phyloP scores from a whole-genome alignment of 2,888 invertebrate species.

The Hypselothyrea guttata region DNA sequence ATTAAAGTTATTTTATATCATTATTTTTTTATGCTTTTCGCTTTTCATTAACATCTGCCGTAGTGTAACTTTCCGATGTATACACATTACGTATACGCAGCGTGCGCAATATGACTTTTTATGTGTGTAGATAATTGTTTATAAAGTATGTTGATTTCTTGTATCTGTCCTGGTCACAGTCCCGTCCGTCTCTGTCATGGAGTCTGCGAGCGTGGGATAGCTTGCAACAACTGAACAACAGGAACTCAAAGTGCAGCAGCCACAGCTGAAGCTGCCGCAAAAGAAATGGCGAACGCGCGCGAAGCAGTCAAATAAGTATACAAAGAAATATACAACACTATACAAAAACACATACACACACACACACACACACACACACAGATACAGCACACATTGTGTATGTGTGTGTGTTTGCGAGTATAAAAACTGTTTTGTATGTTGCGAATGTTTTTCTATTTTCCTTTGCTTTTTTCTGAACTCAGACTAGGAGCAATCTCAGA shows the following conservation, averaged over 20 bases:
- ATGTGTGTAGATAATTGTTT: slow-evolving; percentile 10
- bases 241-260: slow-evolving; percentile 68
- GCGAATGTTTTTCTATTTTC: slow-evolving; percentile 63
- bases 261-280: slow-evolving; percentile 61
- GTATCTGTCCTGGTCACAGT: slow-evolving; percentile 55
- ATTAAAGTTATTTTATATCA: slow-evolving; percentile 9
- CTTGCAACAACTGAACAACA: slow-evolving; percentile 73
- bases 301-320: slow-evolving; percentile 66
- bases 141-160: slow-evolving; percentile 31
- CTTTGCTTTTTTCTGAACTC: slow-evolving; percentile 27
- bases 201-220: slow-evolving; percentile 70
- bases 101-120: slow-evolving; percentile 18
- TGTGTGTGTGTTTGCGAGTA: slow-evolving; percentile 38
- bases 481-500: slow-evolving; percentile 28
- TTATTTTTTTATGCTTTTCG: not conserved
- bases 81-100: slow-evolving; percentile 43
- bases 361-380: slow-evolving; percentile 28
- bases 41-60: slow-evolving; percentile 3
- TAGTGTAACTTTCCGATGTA: slow-evolving; percentile 16
- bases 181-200: slow-evolving; percentile 65
- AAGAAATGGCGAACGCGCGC: slow-evolving; percentile 72
- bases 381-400: not conserved
- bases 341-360: slow-evolving; percentile 42
- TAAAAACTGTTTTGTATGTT: slow-evolving; percentile 62
- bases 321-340: slow-evolving; percentile 47